Conservation (phyloP, 64 coral and sea anemone species). For the Astreopora myriophthalma region DNA sequence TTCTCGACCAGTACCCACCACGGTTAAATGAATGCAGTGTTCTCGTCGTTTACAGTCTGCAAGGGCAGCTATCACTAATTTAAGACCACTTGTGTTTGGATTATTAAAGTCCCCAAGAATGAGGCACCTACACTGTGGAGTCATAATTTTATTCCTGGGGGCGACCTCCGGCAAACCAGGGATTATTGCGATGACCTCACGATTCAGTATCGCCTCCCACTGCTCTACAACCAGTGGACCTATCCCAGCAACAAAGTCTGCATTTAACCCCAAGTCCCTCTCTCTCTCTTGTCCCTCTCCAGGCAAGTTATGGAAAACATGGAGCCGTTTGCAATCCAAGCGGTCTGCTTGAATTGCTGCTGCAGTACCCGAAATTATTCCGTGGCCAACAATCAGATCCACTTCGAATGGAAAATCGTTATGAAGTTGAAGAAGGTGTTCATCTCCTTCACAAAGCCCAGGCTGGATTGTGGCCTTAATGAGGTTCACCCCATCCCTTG, state of each 20-base stretch:
- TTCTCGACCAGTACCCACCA: conserved; percentile 26
- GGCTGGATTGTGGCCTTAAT: conserved; percentile 25
- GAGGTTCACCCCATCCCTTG: conserved; percentile 40
- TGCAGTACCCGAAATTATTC: conserved; percentile 51
- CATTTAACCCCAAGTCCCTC: conserved; percentile 28
- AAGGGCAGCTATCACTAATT: conserved; percentile 1
- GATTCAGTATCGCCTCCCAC: conserved; percentile 66
- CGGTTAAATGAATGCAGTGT: background rate
- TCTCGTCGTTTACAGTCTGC: background rate
- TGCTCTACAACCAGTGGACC: conserved; percentile 50
- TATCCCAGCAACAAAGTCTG: conserved; percentile 68
- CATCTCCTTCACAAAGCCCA: conserved; percentile 7
- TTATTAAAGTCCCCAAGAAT: conserved; percentile 20
- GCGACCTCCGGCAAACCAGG: conserved; percentile 58
- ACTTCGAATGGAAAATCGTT: conserved; percentile 43
- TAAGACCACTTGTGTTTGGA: background rate
- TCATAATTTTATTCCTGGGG: conserved; percentile 37
- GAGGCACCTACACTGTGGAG: conserved; percentile 67
- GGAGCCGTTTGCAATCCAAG: conserved; percentile 45
- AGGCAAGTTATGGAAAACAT: conserved; percentile 64
- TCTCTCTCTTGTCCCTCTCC: conserved; percentile 12
- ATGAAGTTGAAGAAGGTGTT: conserved; percentile 40
- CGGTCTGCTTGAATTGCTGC: conserved; percentile 46
- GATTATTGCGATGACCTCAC: conserved; percentile 57
- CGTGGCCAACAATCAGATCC: conserved; percentile 75